Conservation (phyloP, 2,113 vertebrate genomes). For the Menidia beryllina region DNA sequence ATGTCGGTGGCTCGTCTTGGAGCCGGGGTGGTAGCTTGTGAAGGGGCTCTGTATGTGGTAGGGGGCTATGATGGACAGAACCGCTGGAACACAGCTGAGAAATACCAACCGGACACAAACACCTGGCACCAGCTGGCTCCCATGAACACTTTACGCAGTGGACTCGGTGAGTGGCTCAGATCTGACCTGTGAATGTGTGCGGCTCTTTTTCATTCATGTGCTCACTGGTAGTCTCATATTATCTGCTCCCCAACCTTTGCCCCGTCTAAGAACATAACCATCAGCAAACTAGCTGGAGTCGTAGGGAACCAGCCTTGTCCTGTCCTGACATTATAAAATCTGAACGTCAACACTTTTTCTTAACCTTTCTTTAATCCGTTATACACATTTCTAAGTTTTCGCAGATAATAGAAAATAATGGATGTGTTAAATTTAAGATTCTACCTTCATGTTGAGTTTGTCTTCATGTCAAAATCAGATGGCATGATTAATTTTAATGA, state of each 20-base stretch:
- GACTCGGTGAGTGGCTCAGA: constrained; percentile 77
- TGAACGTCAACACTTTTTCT: constrained; percentile 6
- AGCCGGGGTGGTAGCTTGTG: constrained; percentile 78
- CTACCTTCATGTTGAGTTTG: too few relatives aligned
- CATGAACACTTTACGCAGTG: constrained; percentile 82
- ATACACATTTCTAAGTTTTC: neutral
- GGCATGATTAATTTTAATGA: neutral
- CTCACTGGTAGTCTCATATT: neutral
- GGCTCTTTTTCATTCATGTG: neutral
- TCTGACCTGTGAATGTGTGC: neutral
- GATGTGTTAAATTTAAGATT: too few relatives aligned
- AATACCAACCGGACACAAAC: constrained; percentile 83
- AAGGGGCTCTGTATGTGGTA: constrained; percentile 82
- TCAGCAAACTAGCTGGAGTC: neutral
- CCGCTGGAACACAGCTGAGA: constrained; percentile 82
- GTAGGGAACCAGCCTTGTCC: neutral
- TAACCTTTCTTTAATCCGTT: neutral
- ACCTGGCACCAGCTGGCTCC: constrained; percentile 80
- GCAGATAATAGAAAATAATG: neutral
- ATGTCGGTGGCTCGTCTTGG: constrained; percentile 84
- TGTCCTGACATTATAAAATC: neutral
- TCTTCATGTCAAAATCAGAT: neutral
- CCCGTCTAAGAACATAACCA: neutral
- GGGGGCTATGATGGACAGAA: constrained; percentile 84
- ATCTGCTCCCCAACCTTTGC: constrained; percentile 13